Evolutionary conservation across 2,113 vertebrate genomes (phyloP), one percentile per base, ranked within the genome.

Genomic region (Anguilla rostrata): DNA sequence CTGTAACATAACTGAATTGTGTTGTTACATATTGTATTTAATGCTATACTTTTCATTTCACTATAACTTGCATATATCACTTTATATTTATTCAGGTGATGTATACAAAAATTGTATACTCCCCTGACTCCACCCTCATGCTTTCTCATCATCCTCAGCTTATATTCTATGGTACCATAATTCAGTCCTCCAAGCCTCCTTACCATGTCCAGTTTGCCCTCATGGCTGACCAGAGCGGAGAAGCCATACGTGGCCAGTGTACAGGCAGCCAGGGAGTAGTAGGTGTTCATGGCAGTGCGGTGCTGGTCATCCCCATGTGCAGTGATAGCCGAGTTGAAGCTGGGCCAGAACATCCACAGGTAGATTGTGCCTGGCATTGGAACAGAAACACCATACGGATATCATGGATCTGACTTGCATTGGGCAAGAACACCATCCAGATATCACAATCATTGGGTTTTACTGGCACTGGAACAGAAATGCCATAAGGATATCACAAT

Each of bases 281-380:
- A 99, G 0, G 96, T 96, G 95, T 98, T 99, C 89, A 99, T 84
- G 81, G 93, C 94, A 0, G 96, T 97, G 90, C 97, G 96, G 85
- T 97, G 96, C 93, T 98, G 96, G 1, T 92, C 88, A 0, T 94
- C 94, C 20, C 95, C 93, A 0, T 85, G 91, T 0, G 22, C 83
- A 0, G 95, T 95, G 90, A 95, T 81, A 2, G 96, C 94, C 0
- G 98, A 98, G 93, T 97, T 97, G 88, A 98, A 98, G 87, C 97
- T 97, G 11, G 98, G 98, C 98, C 98, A 99, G 95, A 98, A 99
- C 94, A 98, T 96, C 98, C 98, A 99, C 89, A 99, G 93, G 93
- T 92, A 99, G 92, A 99, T 87, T 71, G 97, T 98, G 83, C 98
- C 98, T 99, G 88, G 0, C 2, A 86, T 3, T 75, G 16, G 39